A percentile compares a stretch with the other conserved stretches of the same genome.
These are phyloP conservation scores for Typhlomys cinereus DNA, from an alignment of 2,113 vertebrate species.

Conservation along the genomic window DNA sequence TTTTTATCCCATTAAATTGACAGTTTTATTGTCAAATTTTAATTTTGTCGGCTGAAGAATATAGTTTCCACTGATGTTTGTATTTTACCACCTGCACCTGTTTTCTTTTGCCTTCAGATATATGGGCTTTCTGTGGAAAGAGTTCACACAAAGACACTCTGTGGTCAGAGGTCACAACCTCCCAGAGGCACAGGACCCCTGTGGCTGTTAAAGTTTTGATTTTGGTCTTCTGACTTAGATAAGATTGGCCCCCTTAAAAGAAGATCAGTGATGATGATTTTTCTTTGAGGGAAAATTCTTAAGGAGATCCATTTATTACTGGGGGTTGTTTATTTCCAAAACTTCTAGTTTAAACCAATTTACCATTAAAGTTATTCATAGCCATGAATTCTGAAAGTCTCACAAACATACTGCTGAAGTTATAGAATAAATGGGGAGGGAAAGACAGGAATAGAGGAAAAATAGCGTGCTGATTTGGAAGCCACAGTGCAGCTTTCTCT, in stretches of 20 bases:
- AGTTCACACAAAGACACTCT: background rate
- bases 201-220: background rate
- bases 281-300: background rate
- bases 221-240: background rate
- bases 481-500: background rate
- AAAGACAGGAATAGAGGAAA: background rate
- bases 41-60: background rate
- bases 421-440: background rate
- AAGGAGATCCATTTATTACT: background rate
- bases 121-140: background rate
- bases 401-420: background rate
- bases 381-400: background rate
- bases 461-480: background rate
- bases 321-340: background rate
- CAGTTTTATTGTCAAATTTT: background rate
- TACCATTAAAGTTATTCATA: background rate
- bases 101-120: background rate
- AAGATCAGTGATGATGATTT: background rate
- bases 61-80: background rate
- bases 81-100: background rate
- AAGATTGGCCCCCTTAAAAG: background rate
- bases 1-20: background rate
- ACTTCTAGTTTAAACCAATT: conserved; percentile 12
- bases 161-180: background rate
- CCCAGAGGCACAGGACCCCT: background rate